These are phyloP conservation scores for Pycnonotus jocosus DNA, from an alignment of 2,113 vertebrate species.

Conservation along the genomic window DNA sequence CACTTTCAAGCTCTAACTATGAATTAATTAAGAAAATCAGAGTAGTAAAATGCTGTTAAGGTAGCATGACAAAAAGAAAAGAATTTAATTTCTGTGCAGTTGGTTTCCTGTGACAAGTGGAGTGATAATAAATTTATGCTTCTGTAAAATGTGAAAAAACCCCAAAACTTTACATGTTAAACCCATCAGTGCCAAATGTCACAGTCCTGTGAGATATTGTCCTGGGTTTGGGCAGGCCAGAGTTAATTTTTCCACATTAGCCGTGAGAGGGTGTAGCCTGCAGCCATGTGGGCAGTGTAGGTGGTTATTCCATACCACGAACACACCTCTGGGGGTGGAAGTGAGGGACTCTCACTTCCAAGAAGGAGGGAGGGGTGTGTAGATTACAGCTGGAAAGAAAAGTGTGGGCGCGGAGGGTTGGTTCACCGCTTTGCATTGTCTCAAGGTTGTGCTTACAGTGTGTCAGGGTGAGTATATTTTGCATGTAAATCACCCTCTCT, in stretches of 20 bases:
- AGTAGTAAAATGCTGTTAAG: background rate
- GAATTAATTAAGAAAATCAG: background rate
- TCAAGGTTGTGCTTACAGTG: background rate
- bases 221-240: background rate
- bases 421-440: background rate
- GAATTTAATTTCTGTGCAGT: background rate
- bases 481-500: background rate
- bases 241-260: background rate
- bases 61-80: background rate
- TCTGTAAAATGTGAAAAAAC: background rate
- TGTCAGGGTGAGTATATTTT: background rate
- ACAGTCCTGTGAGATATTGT: background rate
- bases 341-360: background rate
- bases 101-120: background rate
- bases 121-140: background rate
- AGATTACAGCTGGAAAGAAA: background rate
- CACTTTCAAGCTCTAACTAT: background rate
- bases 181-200: background rate
- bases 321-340: rapidly evolving
- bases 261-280: background rate
- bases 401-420: rapidly evolving
- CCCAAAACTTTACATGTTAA: background rate
- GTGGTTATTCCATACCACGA: background rate
- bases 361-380: background rate
- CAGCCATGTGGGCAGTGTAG: background rate